Conservation (phyloP, 2,113 vertebrate genomes). For the Felis chaus region DNA sequence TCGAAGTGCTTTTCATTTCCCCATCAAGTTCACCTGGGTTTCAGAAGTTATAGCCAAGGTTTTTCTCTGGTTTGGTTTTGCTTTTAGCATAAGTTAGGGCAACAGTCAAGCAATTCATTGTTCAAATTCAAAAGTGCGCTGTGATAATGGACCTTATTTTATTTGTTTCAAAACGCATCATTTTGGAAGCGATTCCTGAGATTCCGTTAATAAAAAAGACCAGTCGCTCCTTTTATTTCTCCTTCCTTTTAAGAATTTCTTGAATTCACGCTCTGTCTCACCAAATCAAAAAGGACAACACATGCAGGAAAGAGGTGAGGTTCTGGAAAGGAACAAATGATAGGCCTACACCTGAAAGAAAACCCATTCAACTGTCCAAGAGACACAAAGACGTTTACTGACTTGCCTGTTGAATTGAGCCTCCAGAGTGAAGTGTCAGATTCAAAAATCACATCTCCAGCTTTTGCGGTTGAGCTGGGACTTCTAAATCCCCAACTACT, state of each 20-base stretch:
- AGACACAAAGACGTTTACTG: not conserved
- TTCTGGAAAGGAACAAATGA: not conserved
- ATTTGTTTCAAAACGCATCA: slow-evolving; percentile 37
- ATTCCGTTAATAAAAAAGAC: not conserved
- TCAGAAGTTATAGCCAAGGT: slow-evolving; percentile 71
- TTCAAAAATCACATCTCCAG: not conserved
- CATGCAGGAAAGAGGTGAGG: not conserved
- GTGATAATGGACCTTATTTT: not conserved
- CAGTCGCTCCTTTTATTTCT: not conserved
- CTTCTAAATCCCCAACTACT: not conserved
- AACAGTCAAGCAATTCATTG: slow-evolving; percentile 40
- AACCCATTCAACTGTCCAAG: not conserved
- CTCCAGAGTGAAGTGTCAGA: not conserved
- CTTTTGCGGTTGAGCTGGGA: not conserved
- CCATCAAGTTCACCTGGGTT: slow-evolving; percentile 53
- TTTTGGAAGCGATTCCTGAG: not conserved
- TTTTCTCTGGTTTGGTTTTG: slow-evolving; percentile 55
- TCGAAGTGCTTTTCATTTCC: slow-evolving; percentile 61
- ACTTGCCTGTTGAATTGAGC: not conserved
- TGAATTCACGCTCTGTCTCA: not conserved
- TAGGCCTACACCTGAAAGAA: not conserved
- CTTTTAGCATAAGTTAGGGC: slow-evolving; percentile 37
- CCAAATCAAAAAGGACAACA: slow-evolving; percentile 7
- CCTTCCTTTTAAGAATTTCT: slow-evolving; percentile 1
- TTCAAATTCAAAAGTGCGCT: slow-evolving; percentile 53